Evolutionary conservation across 2,797 vertebrate genomes (phyloP).

Genomic region (Anniella stebbinsi): DNA sequence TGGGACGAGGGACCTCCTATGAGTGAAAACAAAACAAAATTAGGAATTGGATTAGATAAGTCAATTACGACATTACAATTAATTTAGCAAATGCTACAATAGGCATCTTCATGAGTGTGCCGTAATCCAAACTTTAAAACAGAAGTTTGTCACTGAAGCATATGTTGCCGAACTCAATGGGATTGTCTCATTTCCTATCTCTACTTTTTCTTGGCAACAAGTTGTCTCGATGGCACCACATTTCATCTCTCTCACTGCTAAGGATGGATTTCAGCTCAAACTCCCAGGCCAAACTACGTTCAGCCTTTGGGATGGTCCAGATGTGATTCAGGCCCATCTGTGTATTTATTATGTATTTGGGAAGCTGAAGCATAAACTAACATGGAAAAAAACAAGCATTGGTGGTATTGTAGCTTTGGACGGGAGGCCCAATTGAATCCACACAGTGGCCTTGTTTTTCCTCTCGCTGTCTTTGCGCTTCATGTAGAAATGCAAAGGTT

Average conservation of each 20-base stretch:
- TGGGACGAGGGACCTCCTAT: not conserved
- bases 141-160: slow-evolving; percentile 18
- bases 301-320: slow-evolving; percentile 18
- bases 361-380: slow-evolving; percentile 2
- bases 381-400: not conserved
- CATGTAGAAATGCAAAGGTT: not conserved
- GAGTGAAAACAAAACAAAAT: not conserved
- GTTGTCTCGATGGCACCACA: slow-evolving; percentile 35
- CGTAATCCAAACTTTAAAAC: not conserved
- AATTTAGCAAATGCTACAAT: not conserved
- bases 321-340: slow-evolving; percentile 21
- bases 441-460: not conserved
- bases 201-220: slow-evolving; percentile 24
- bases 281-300: slow-evolving; percentile 13
- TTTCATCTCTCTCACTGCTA: slow-evolving; percentile 27
- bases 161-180: slow-evolving; percentile 26
- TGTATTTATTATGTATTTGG: slow-evolving; percentile 12
- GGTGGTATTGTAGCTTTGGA: not conserved
- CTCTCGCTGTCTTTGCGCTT: not conserved
- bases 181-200: slow-evolving; percentile 25
- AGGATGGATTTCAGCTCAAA: slow-evolving; percentile 22
- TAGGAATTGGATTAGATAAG: not conserved
- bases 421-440: not conserved
- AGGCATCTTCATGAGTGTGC: not conserved
- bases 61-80: not conserved